phyloP scores from a whole-genome alignment of 2,888 invertebrate genomes.

The Conus canariensis region DNA sequence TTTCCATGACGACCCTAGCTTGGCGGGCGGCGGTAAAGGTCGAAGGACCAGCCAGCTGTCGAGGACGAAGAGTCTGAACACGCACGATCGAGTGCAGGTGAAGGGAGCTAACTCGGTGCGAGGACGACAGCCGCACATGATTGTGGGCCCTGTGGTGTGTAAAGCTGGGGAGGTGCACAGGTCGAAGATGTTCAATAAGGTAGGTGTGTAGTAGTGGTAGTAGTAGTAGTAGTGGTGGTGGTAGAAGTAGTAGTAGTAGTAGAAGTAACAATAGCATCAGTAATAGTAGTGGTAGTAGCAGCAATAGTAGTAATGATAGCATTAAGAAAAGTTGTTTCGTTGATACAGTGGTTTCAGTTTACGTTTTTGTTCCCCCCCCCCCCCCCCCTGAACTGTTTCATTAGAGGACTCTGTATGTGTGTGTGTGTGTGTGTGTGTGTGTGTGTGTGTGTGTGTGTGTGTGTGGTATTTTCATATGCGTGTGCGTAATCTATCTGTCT shows the following conservation, averaged over 20 bases:
- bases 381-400: too few relatives aligned
- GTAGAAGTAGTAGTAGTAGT: neutral
- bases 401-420: neutral
- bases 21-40: neutral
- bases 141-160: slow-evolving; percentile 37
- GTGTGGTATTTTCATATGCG: neutral
- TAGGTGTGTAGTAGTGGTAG: neutral
- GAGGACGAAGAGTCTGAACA: slow-evolving; percentile 58
- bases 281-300: neutral
- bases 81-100: slow-evolving; percentile 52
- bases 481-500: neutral
- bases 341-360: too few relatives aligned
- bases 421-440: slow-evolving; percentile 14
- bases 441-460: slow-evolving; percentile 14
- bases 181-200: slow-evolving; percentile 55
- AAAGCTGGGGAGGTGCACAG: slow-evolving; percentile 49
- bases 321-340: neutral
- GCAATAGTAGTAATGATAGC: neutral
- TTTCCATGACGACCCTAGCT: slow-evolving; percentile 64
- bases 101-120: slow-evolving; percentile 34
- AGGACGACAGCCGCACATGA: slow-evolving; percentile 13
- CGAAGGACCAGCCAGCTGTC: slow-evolving; percentile 50
- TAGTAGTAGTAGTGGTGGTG: neutral
- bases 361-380: too few relatives aligned
- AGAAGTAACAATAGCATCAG: neutral